These are phyloP conservation scores for Himalopsyche tibetana DNA, from an alignment of 2,888 invertebrate genomes.

Conservation along the genomic window DNA sequence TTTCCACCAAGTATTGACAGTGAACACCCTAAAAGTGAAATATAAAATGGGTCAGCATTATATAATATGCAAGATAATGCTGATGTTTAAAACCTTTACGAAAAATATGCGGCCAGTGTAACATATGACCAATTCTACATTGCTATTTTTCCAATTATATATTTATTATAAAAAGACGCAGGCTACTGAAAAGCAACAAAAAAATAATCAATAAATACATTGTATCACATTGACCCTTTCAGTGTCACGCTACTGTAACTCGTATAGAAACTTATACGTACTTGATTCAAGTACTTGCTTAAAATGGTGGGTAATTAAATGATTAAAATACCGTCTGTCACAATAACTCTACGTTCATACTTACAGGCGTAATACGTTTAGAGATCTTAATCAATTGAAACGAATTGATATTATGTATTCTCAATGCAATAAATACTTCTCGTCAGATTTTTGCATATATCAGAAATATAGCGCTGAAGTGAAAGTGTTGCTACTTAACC, in stretches of 20 bases:
- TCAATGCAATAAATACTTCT: slow-evolving; percentile 13
- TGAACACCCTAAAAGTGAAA: too few species aligned
- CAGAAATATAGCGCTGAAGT: slow-evolving; percentile 48
- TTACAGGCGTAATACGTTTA: background rate
- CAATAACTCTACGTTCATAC: background rate
- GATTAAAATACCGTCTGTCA: background rate
- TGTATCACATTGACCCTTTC: background rate
- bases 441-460: slow-evolving; percentile 22
- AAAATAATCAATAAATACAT: background rate
- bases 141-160: too few species aligned
- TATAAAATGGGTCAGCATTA: too few species aligned
- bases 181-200: too few species aligned
- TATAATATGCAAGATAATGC: too few species aligned
- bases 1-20: too few species aligned
- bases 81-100: too few species aligned
- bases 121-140: too few species aligned
- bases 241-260: background rate
- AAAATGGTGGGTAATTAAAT: background rate
- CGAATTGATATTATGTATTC: slow-evolving; percentile 20
- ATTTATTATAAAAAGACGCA: too few species aligned
- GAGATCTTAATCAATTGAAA: slow-evolving; percentile 17
- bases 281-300: background rate
- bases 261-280: background rate
- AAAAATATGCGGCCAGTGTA: too few species aligned
- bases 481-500: slow-evolving; percentile 55